Evolutionary conservation across 2,797 vertebrate species (phyloP).

Genomic region (Myotis daubentonii): DNA sequence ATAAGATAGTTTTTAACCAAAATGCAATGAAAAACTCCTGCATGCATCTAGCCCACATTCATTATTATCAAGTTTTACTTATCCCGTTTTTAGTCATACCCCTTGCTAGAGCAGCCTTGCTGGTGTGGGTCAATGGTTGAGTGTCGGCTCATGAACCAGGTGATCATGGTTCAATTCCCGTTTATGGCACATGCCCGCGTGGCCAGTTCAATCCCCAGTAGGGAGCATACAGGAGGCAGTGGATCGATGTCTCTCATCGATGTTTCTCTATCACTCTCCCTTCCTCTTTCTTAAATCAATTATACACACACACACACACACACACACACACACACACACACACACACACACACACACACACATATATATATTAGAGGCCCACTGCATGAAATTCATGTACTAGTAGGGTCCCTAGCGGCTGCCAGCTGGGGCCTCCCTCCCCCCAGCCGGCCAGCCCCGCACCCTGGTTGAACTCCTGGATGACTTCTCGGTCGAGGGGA

Average conservation of each 20-base stretch:
- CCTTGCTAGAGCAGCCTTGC: background rate
- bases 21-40: slow-evolving; percentile 14
- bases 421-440: too few species aligned
- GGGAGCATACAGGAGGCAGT: background rate
- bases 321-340: too few species aligned
- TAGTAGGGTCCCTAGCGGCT: too few species aligned
- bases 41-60: background rate
- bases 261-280: background rate
- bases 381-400: too few species aligned
- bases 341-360: too few species aligned
- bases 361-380: too few species aligned
- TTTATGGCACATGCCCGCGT: background rate
- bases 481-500: too few species aligned
- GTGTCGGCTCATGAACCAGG: background rate
- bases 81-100: background rate
- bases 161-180: background rate
- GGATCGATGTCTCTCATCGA: background rate
- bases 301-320: too few species aligned
- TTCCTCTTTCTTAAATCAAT: background rate
- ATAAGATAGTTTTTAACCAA: slow-evolving; percentile 4
- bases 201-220: background rate
- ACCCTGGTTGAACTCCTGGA: too few species aligned
- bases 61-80: background rate
- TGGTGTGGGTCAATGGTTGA: background rate
- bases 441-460: accelerated